Base-by-base conservation (phyloP, 2,113 vertebrate species). In the Rhinoptilus africanus region DNA sequence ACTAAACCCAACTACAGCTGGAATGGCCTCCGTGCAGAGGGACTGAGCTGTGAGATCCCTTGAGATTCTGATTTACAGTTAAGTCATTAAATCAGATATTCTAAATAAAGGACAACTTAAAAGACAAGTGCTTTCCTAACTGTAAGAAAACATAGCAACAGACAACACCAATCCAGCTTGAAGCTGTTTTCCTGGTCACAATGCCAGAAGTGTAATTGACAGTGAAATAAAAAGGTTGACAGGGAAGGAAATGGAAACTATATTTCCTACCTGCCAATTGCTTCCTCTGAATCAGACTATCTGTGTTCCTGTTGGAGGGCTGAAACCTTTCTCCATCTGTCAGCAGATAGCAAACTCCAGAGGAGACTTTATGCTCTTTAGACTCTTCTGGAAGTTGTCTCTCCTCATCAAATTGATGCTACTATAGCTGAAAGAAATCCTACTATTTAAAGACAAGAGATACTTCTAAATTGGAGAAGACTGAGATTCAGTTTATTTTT, bases 241-340 rank as follows among this genome's bases (percentile, higher is more conserved):
- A 21, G 22, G 59, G n/a, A 90, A 84, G 88, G 79, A 95, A 95
- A 88, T n/a, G 63, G 68, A 85, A 95, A 82, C 28, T 32, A 1
- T 23, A 62, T 82, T 84, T 94, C 93, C 75, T 94, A 97, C 92
- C 93, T 94, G 95, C 41, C 85, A 96, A 90, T 77, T 96, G 90
- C 75, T 96, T 92, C 72, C 90, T 88, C 59, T 96, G 92, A 90
- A 93, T 73, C 63, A 94, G 59, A 77, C 78, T 95, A 92, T 59
- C 66, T 83, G 67, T 47, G 67, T 14, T 86, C 71, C 83, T 74
- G 79, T 32, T 81, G 84, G 88, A 94, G 37, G 85, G 68, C 43
- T 85, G 71, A 88, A 95, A 85, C n/a, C 72, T 37, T 88, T 86
- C 67, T 85, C 75, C 56, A 91, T 82, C 85, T 85, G 78, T 50